These are phyloP conservation scores for Sarcophaga peregrina DNA, from an alignment of 1,140 invertebrate genomes.

Conservation along the genomic window DNA sequence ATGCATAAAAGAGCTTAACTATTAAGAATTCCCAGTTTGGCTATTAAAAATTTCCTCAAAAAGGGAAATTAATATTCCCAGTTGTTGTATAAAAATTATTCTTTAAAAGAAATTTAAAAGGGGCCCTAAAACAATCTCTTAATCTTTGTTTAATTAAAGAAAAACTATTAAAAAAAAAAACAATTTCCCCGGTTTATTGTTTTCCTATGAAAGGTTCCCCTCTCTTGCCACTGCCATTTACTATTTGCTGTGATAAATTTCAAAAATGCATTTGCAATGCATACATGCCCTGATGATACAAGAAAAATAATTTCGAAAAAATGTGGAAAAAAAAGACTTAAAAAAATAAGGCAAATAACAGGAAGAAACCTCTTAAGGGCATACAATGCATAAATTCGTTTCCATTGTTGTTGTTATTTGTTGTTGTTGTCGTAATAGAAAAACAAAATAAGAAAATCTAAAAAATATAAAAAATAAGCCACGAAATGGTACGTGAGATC, in stretches of 20 bases:
- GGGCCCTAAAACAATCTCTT: too few species aligned
- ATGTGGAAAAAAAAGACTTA: background rate
- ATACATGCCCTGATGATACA: background rate
- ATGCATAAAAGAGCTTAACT: too few species aligned
- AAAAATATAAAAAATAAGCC: background rate
- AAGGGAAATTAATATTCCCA: too few species aligned
- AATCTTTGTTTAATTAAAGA: too few species aligned
- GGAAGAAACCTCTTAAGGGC: slow-evolving; percentile 23
- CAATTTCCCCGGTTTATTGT: background rate
- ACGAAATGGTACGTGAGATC: slow-evolving; percentile 25
- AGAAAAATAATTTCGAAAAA: background rate
- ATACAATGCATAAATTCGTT: slow-evolving; percentile 29
- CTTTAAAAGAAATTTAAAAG: too few species aligned
- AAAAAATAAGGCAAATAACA: background rate
- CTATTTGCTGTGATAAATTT: too few species aligned
- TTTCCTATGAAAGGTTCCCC: background rate
- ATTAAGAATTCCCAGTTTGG: too few species aligned
- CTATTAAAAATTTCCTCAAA: too few species aligned
- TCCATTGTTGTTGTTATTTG: background rate
- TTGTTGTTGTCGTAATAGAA: background rate
- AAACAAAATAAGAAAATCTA: background rate
- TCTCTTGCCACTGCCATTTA: background rate
- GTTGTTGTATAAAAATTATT: too few species aligned
- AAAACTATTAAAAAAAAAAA: too few species aligned
- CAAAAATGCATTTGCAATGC: background rate